Evolutionary conservation across 2,888 invertebrate species (phyloP), one percentile per base, ranked within the genome.

Genomic region (Drosophila infuscata): DNA sequence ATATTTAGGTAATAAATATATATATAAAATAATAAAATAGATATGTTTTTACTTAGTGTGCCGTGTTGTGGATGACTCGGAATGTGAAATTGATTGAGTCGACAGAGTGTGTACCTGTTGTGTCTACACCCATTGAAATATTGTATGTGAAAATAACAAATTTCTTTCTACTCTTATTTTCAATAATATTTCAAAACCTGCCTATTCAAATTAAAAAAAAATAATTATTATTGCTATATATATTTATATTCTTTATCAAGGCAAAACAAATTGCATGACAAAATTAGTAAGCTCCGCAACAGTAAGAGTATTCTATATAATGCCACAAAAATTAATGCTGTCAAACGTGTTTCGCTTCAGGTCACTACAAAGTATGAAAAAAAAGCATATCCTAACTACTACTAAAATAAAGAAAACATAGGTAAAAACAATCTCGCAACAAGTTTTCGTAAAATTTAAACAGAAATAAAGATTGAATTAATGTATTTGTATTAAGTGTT

Each of bases 341-440:
- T 75, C 82, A 82, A 82, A 82, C 82, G 61, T 60, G 82, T 82
- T 82, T 76, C 43, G 58, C 20, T 41, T n/a, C 0, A n/a, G 35
- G 41, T 33, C 29, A 46, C 52, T 46, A n/a, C 38, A 56, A 29
- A 25, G 61, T 59, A 57, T 6, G 8, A 53, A 35, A 53, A 53
- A 30, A 30, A 12, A 68, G 30, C 32, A 58, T 54, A 65, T 48
- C 52, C 43, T 32, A 57, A 64, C 29, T 29, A 54, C n/a, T 54
- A 29, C 49, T 51, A 51, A 76, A 72, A 60, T 49, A 66, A 75
- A 72, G 57, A 64, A 72, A 69, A 30, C 20, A 2, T 54, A 78
- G 20, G 30, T 32, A 64, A 70, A 60, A 35, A 1, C 12, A 35
- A 35, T 35, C 1, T 12, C 38, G 12, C 53, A 54, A 46, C 49